Conservation (phyloP, 2,113 vertebrate species). For the Ovis canadensis region DNA sequence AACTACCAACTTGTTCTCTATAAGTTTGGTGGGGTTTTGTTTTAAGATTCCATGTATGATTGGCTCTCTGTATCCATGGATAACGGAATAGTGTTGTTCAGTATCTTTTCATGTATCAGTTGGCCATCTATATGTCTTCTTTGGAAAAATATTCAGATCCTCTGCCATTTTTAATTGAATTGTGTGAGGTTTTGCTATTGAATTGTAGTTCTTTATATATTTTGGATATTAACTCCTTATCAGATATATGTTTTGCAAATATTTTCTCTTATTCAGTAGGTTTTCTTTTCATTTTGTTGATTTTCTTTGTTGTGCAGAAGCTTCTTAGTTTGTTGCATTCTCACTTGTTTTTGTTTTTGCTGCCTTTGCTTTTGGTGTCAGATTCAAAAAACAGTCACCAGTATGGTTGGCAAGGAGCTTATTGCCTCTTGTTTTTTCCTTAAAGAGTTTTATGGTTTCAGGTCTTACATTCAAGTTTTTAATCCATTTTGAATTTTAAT, state of each 20-base stretch:
- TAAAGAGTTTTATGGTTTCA: background rate
- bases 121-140: background rate
- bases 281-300: background rate
- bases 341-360: background rate
- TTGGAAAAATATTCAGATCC: background rate
- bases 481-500: background rate
- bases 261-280: background rate
- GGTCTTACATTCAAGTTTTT: background rate
- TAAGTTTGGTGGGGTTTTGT: background rate
- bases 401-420: background rate
- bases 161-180: background rate
- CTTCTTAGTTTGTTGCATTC: background rate
- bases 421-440: background rate
- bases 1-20: background rate
- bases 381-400: background rate
- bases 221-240: background rate
- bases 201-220: background rate
- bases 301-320: background rate
- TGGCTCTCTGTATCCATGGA: background rate
- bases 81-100: background rate
- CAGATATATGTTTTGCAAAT: background rate
- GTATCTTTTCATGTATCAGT: background rate
- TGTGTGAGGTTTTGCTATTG: background rate
- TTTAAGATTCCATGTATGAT: background rate
- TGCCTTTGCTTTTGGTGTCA: background rate